A percentile compares a stretch with the other conserved stretches of the same genome.
Conservation (phyloP, 92 coral and sea anemone species). For the Meandrina meandrites region DNA sequence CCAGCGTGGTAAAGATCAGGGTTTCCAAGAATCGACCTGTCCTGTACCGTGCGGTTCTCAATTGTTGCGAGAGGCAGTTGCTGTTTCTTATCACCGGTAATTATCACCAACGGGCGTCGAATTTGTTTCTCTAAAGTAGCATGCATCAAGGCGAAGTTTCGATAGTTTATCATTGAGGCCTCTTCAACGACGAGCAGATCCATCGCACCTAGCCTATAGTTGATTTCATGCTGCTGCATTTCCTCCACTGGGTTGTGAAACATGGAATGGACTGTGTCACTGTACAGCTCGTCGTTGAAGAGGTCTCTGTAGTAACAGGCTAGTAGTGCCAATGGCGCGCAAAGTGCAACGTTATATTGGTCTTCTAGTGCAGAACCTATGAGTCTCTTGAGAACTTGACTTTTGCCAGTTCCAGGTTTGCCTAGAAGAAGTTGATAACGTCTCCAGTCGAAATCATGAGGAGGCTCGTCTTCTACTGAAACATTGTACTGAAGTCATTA, state of each 20-base stretch:
- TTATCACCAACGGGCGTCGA: not conserved
- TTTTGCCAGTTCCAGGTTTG: not conserved
- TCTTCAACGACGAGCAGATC: not conserved
- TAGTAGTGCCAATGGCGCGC: too few relatives aligned
- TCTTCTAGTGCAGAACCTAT: not conserved
- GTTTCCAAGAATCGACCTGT: not conserved
- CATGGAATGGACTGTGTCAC: not conserved
- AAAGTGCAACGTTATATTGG: too few relatives aligned
- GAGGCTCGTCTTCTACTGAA: too few relatives aligned
- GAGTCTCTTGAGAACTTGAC: not conserved
- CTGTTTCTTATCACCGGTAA: not conserved
- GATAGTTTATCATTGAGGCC: not conserved
- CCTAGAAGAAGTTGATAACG: not conserved
- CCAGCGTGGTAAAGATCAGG: not conserved
- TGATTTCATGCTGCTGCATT: not conserved
- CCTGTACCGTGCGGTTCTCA: not conserved
- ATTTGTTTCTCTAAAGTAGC: not conserved
- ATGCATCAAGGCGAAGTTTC: not conserved
- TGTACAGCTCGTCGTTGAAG: not conserved
- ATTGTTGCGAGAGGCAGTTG: not conserved
- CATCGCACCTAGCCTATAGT: not conserved
- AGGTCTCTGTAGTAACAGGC: not conserved
- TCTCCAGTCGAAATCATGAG: too few relatives aligned
- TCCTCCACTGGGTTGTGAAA: not conserved
- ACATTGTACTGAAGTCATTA: too few relatives aligned